Evolutionary conservation across 2,113 vertebrate genomes (phyloP).

Genomic region (Rhineura floridana): DNA sequence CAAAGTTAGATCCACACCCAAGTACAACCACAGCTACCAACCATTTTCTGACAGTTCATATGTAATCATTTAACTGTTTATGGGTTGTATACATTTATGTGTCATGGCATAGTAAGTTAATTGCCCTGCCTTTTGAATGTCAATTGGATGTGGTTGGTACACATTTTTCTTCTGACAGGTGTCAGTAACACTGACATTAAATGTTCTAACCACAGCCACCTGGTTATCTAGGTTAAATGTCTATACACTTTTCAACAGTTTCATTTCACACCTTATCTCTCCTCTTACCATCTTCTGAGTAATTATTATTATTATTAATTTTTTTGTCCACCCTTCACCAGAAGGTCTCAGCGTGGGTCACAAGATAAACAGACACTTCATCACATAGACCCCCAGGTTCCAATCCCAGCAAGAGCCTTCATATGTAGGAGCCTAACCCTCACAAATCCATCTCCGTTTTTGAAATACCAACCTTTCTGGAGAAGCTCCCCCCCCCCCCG

Average conservation of each 20-base stretch:
- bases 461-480: too few relatives aligned
- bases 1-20: background rate
- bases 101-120: background rate
- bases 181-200: background rate
- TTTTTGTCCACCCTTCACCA: too few relatives aligned
- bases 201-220: background rate
- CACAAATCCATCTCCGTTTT: too few relatives aligned
- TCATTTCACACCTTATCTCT: background rate
- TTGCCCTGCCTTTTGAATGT: background rate
- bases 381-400: too few relatives aligned
- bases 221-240: background rate
- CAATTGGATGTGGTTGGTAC: background rate
- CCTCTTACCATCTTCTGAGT: too few relatives aligned
- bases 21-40: too few relatives aligned
- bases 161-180: background rate
- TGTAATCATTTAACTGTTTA: background rate
- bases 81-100: background rate
- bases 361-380: too few relatives aligned
- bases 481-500: too few relatives aligned
- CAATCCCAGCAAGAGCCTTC: background rate
- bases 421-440: too few relatives aligned
- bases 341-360: too few relatives aligned
- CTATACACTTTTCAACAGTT: background rate
- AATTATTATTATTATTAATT: too few relatives aligned
- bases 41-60: background rate